Evolutionary conservation across 2,888 invertebrate species (phyloP).

Genomic region (Apamea epomidion): DNA sequence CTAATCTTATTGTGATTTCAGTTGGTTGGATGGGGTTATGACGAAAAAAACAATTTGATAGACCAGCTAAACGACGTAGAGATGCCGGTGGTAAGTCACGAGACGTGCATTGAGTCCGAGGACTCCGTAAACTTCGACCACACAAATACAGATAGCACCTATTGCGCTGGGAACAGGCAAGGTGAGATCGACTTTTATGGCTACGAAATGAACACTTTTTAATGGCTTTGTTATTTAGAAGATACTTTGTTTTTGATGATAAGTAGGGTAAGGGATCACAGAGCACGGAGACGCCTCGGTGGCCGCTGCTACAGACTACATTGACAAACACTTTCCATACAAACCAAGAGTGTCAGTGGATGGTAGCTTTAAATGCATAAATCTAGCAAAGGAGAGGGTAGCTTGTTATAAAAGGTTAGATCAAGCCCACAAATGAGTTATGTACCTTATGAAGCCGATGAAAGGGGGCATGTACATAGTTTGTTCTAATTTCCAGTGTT

Average conservation of each 20-base stretch:
- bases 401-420: too few species aligned
- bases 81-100: not conserved
- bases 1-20: not conserved
- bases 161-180: not conserved
- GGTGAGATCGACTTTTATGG: not conserved
- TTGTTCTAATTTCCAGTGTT: too few species aligned
- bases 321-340: not conserved
- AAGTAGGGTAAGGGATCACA: not conserved
- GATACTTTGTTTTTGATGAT: not conserved
- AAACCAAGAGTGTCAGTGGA: not conserved
- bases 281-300: not conserved
- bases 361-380: not conserved
- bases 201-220: not conserved
- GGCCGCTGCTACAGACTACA: not conserved
- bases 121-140: not conserved
- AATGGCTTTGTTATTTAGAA: not conserved
- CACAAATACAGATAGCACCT: not conserved
- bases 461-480: too few species aligned
- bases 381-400: too few species aligned
- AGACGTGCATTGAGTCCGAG: not conserved
- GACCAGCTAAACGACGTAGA: not conserved
- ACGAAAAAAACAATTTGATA: not conserved
- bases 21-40: not conserved
- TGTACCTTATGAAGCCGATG: too few species aligned
- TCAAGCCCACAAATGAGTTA: too few species aligned